These are phyloP conservation scores for Brotula barbata DNA, from an alignment of 2,797 vertebrate species.

Conservation along the genomic window DNA sequence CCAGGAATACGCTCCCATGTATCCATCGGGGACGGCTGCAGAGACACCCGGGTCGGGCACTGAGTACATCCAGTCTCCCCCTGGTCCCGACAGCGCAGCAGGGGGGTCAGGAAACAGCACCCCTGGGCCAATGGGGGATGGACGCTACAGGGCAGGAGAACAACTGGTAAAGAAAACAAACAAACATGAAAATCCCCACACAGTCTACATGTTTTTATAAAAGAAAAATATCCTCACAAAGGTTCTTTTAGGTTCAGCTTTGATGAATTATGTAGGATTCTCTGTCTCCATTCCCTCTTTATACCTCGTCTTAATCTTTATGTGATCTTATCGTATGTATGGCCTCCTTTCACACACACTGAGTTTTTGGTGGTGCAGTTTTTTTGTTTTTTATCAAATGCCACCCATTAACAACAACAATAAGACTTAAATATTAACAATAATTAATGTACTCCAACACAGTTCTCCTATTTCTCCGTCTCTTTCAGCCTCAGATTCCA, in stretches of 20 bases:
- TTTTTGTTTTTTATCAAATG: background rate
- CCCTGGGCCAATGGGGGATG: constrained; percentile 75
- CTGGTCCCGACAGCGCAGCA: constrained; percentile 76
- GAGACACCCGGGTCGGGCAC: constrained; percentile 81
- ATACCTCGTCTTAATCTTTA: too few relatives aligned
- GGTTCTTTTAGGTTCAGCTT: too few relatives aligned
- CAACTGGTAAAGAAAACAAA: constrained; percentile 73
- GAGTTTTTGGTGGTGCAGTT: constrained; percentile 6
- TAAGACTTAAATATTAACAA: background rate
- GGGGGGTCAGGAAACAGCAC: constrained; percentile 80
- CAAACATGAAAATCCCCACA: too few relatives aligned
- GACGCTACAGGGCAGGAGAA: constrained; percentile 76
- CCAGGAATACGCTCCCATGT: constrained; percentile 87
- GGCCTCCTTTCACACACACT: background rate
- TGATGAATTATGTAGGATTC: too few relatives aligned
- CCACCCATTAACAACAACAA: background rate
- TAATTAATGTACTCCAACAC: constrained; percentile 19
- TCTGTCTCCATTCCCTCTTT: too few relatives aligned
- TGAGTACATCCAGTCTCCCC: constrained; percentile 86
- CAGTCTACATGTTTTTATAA: too few relatives aligned
- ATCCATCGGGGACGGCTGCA: constrained; percentile 76
- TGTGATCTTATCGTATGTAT: too few relatives aligned
- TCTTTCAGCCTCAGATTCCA: constrained; percentile 81
- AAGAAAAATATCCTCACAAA: too few relatives aligned
- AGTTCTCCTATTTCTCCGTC: background rate